These are phyloP conservation scores for Globia sparganii DNA, from an alignment of 2,888 invertebrate genomes.

Conservation along the genomic window DNA sequence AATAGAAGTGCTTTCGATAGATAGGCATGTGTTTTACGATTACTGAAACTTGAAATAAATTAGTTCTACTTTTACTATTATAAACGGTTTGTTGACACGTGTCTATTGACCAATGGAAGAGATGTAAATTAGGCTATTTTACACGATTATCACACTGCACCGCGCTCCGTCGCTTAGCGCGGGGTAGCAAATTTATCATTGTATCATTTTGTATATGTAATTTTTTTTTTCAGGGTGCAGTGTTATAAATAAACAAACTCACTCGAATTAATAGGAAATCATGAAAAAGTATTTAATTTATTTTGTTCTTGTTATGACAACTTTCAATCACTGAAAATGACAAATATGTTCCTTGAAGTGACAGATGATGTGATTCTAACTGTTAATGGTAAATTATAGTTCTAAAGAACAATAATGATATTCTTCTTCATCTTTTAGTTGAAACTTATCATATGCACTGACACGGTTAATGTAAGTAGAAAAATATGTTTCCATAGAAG, in stretches of 20 bases:
- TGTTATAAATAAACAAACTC: background rate
- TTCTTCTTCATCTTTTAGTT: background rate
- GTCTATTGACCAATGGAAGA: background rate
- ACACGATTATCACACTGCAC: no score
- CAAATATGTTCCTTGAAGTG: background rate
- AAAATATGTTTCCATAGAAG: background rate
- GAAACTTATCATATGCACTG: background rate
- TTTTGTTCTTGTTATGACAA: background rate
- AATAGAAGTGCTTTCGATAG: background rate
- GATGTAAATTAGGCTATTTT: background rate
- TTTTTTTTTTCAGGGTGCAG: no score
- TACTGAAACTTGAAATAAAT: background rate
- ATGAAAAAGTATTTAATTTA: constrained; percentile 25
- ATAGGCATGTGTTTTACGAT: background rate
- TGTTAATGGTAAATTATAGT: background rate
- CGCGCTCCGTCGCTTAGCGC: no score
- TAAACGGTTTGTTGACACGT: background rate
- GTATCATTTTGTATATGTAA: no score
- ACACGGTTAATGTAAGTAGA: constrained; percentile 20
- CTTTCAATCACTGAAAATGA: constrained; percentile 5
- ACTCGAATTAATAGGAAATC: background rate
- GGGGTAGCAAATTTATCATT: no score
- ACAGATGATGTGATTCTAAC: background rate
- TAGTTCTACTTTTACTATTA: no score
- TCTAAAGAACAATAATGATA: background rate